Evolutionary conservation across 37 sponge, comb jelly and placozoan genomes (phyloP), one percentile per base, ranked within the genome.

Genomic region (Diacarnus erythraeanus): DNA sequence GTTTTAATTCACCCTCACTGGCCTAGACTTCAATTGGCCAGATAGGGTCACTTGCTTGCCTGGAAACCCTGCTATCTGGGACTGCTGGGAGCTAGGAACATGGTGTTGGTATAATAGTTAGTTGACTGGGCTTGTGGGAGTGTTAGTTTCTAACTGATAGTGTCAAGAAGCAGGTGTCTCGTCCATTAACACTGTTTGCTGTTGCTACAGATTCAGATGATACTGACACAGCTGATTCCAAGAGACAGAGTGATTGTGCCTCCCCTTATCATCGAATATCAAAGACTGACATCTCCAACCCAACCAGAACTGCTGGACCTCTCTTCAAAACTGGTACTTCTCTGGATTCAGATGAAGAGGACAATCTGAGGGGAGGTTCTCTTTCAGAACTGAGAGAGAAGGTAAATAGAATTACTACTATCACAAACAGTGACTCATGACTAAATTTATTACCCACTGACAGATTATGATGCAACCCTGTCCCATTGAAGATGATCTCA

Each of bases 241-340:
- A 15, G 51, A 47, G 51, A 47, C 51, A 47, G 12, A 47, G 51
- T 47, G 51, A 47, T 47, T 15, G 51, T 47, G 12, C 10, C 51
- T 47, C 51, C 51, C 12, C 51, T 47, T 12, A 15, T 12, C 33
- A 64, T 66, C 69, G 27, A 29, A 67, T 80, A 71, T 59, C 81
- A 5, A 80, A 80, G 42, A 26, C 38, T 29, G 81, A 80, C n/a
- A 80, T 80, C 59, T 80, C 81, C 1, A 2, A 36, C 1, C 81
- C 81, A 2, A 80, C 81, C 6, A 41, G 26, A 25, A 72, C 81
- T 18, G 15, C 61, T 2, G 81, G 81, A 4, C 63, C 81, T 15
- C 71, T 71, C 71, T 80, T 80, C 31, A 37, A 10, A 8, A 30
- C 38, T 42, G 42, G 34, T 9, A 30, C 12, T n/a, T 57, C 58